phyloP scores from a whole-genome alignment of 2,113 vertebrate species.

The Gopherus evgoodei region DNA sequence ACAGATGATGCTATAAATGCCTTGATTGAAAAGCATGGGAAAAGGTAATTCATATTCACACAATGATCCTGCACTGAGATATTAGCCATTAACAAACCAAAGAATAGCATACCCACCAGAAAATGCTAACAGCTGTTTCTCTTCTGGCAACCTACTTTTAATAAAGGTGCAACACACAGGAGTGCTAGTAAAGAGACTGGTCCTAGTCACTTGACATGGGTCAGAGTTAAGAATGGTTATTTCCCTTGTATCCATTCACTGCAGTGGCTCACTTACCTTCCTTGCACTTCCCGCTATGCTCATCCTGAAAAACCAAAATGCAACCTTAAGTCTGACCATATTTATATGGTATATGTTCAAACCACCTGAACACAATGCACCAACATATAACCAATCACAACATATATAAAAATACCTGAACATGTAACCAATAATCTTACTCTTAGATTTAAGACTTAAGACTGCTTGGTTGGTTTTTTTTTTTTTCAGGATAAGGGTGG shows the following conservation, averaged over 20 bases:
- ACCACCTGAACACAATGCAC: not conserved
- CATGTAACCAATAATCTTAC: not conserved
- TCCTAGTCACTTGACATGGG: not conserved
- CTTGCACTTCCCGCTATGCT: not conserved
- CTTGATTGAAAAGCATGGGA: slow-evolving; percentile 58
- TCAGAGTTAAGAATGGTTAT: not conserved
- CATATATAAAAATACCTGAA: not conserved
- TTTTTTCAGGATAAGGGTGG: not conserved
- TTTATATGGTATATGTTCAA: not conserved
- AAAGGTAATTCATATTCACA: slow-evolving; percentile 56
- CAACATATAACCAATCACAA: not conserved
- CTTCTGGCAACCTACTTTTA: not conserved
- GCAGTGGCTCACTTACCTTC: not conserved
- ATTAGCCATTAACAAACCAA: not conserved
- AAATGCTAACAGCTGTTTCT: not conserved
- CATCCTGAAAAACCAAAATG: not conserved
- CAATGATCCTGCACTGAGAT: not conserved
- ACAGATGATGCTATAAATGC: slow-evolving; percentile 64
- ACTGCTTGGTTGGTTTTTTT: not conserved
- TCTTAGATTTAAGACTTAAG: not conserved
- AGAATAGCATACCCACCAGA: not conserved
- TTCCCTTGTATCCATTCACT: not conserved
- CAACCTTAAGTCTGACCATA: rapidly evolving
- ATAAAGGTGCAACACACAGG: not conserved
- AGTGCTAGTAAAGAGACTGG: not conserved